Conservation (phyloP, 2,888 invertebrate species). For the Thysanoteuthis rhombus region DNA sequence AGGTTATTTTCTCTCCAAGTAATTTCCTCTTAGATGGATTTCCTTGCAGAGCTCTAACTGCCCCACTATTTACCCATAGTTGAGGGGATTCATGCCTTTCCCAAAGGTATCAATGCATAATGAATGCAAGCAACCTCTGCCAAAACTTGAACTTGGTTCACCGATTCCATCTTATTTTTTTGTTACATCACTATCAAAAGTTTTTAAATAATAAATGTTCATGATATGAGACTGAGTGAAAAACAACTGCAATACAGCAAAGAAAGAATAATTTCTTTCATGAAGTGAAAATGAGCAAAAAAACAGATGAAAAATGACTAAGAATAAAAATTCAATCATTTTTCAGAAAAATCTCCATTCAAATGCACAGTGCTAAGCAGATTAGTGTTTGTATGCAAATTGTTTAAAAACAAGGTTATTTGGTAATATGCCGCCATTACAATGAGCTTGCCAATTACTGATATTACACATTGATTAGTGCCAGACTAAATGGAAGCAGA, state of each 20-base stretch:
- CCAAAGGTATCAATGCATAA: too few species aligned
- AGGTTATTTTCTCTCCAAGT: too few species aligned
- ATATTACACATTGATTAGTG: conserved; percentile 12
- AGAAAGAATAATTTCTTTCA: background rate
- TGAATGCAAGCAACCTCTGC: too few species aligned
- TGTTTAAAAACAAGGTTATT: background rate
- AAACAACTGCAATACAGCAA: background rate
- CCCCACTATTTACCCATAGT: too few species aligned
- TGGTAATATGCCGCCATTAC: background rate
- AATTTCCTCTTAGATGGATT: too few species aligned
- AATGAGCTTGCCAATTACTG: background rate
- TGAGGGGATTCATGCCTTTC: too few species aligned
- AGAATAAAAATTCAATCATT: background rate
- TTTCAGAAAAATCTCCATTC: background rate
- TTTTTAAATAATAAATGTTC: too few species aligned
- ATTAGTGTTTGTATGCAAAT: background rate
- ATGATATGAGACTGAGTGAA: too few species aligned
- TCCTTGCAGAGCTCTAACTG: too few species aligned
- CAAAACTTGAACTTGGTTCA: too few species aligned
- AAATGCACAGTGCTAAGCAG: background rate
- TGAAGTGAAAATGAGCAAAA: background rate
- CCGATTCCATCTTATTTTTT: too few species aligned
- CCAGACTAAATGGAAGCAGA: background rate
- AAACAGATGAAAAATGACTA: background rate
- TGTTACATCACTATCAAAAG: too few species aligned